Base-by-base conservation (phyloP, 2,888 invertebrate species). In the Campoletis raptor region DNA sequence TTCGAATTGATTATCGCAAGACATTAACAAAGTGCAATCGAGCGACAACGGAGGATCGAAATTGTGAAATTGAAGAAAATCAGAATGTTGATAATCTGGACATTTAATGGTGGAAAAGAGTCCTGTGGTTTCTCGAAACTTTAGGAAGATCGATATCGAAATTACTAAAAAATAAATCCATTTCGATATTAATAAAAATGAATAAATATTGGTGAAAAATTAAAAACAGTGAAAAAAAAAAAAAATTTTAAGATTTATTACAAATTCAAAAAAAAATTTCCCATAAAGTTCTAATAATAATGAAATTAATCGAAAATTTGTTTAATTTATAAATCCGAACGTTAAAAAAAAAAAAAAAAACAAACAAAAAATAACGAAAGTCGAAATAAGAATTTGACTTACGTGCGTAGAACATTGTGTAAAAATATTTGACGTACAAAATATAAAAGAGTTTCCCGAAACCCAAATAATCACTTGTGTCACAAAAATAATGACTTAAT, bases 21-120 rank as follows among this genome's bases (percentile, higher is more conserved):
- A 78, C 18, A 82, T 81, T 36, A 78, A 24, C 40, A 88, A 10
- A 36, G 85, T 83, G 54, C 87, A 88, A 42, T 83, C 81, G 72
- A 67, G 36, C 0, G 81, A 61, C 12, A 10, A 36, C 8, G 67
- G 52, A 30, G 69, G 54, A 61, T 81, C 21, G 18, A 67, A 84
- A n/a, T 76, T 79, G 52, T 73, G 36, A 42, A 76, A 61, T n/a
- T 52, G 24, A 21, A 67, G 21, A 76, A 67, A 61, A 52, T 79
- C 77, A 24, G 61, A 30, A 45, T 61, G 79, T 2, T 80, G 54
- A 24, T 84, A 57, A 21, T 52, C 9, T 0, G 86, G 86, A 52
- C 87, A 88, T 42, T 85, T 70, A 69, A 88, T 64, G 8, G 83
- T 86, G 7, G 88, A 74, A 61, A 85, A 85, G 54, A 81, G 37